These are phyloP conservation scores for Phrynosoma platyrhinos DNA, from an alignment of 2,113 vertebrate genomes.

Conservation along the genomic window DNA sequence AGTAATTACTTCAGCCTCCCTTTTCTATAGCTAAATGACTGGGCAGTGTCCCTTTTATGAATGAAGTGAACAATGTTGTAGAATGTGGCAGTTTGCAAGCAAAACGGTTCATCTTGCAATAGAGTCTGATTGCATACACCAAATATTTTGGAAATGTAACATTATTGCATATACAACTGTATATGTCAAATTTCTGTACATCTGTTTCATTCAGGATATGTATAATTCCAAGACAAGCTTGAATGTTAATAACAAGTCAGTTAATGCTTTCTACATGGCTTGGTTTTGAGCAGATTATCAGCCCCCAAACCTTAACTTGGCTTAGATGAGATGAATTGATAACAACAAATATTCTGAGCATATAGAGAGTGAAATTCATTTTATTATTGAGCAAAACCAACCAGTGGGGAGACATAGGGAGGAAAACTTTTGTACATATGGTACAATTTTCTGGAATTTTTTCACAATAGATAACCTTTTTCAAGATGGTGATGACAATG, in stretches of 20 bases:
- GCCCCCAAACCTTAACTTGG: too few species aligned
- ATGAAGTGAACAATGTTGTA: background rate
- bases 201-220: background rate
- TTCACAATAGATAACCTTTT: background rate
- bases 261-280: background rate
- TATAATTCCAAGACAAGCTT: background rate
- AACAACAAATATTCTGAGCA: background rate
- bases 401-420: background rate
- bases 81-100: background rate
- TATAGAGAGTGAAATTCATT: background rate
- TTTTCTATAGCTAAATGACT: background rate
- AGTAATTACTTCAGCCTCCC: background rate
- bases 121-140: background rate
- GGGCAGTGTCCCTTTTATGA: background rate
- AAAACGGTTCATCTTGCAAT: background rate
- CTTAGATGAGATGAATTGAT: background rate
- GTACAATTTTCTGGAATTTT: background rate
- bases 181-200: background rate
- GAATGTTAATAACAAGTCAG: background rate
- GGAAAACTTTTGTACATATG: background rate
- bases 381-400: background rate
- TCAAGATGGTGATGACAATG: background rate
- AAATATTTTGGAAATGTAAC: background rate
- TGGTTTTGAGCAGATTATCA: background rate
- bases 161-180: background rate